Base-by-base conservation (phyloP, 2,113 vertebrate species). In the Panthera leo region DNA sequence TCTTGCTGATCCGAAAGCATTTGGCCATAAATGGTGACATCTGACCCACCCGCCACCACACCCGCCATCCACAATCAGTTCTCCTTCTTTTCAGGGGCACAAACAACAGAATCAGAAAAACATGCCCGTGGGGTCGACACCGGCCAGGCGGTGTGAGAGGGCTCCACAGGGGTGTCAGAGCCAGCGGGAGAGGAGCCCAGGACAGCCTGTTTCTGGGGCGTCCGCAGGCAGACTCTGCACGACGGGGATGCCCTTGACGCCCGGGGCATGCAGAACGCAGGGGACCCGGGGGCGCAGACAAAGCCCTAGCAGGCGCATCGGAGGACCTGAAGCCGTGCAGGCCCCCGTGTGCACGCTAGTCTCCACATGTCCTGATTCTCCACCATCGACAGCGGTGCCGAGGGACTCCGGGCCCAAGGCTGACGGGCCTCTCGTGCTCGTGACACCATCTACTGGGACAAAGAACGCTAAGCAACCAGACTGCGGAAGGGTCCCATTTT, bases 291-390 rank as follows among this genome's bases (percentile, higher is more conserved):
- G 31, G 85, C 85, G 55, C 53, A 53, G 12, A 53, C 39, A 27
- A 21, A 95, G 68, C 82, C 75, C 89, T 67, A 39, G 87, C 55
- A 97, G 80, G 68, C 36, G 31, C 19, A 78, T 68, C 65, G 2
- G 18, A 61, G 51, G 14, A 18, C 53, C 58, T 36, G 19, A 8
- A 65, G 21, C 58, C 36, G 25, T 12, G 2, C 61, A 21, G 39
- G 61, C 55, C 25, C 48, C 2, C 19, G 9, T 45, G 65, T 14
- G 65, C 90, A 71, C 7, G 27, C 53, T 14, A 9, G 5, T 2
- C 23, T 48, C 51, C 65, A 58, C 16, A 27, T 11, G 2, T 4
- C 51, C 48, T 25, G 19, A 42, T 18, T 7, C 19, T 10, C 3
- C 15, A 15, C 48, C 0, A 0, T 7, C 58, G 67, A 36, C 1